Evolutionary conservation across 2,113 vertebrate genomes (phyloP).

Genomic region (Thamnaconus septentrionalis): DNA sequence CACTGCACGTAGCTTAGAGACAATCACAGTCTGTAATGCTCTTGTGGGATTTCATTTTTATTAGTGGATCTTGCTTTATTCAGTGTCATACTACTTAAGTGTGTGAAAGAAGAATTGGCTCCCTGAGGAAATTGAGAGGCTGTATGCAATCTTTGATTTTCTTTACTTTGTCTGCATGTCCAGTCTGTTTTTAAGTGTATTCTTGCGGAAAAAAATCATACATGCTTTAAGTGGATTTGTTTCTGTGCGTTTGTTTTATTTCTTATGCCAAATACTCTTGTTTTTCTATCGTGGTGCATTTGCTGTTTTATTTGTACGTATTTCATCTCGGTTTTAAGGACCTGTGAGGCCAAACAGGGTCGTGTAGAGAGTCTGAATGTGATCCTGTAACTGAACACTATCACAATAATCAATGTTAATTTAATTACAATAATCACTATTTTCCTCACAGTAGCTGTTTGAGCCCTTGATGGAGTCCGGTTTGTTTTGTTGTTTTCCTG

Average conservation of each 20-base stretch:
- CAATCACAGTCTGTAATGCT: slow-evolving; percentile 40
- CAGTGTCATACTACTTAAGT: slow-evolving; percentile 11
- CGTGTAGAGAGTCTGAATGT: slow-evolving; percentile 33
- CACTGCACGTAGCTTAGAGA: slow-evolving; percentile 33
- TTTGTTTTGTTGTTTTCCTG: slow-evolving; percentile 42
- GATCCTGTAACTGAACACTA: slow-evolving; percentile 23
- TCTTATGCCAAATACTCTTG: slow-evolving; percentile 37
- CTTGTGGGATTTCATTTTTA: neutral
- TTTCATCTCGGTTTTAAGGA: slow-evolving; percentile 47
- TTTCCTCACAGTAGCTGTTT: slow-evolving; percentile 19
- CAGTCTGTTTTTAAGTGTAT: slow-evolving; percentile 13
- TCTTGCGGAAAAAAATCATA: slow-evolving; percentile 6
- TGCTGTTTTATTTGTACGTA: neutral
- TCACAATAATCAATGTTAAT: slow-evolving; percentile 26
- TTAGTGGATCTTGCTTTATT: neutral
- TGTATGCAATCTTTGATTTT: slow-evolving; percentile 28
- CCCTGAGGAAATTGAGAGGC: neutral
- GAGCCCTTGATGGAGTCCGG: slow-evolving; percentile 43
- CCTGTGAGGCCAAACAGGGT: slow-evolving; percentile 20
- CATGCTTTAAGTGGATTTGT: slow-evolving; percentile 20
- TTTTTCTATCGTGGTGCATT: too few species aligned
- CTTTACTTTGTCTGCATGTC: slow-evolving; percentile 31
- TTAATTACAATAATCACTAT: slow-evolving; percentile 34
- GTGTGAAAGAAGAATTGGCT: neutral
- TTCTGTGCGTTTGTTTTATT: slow-evolving; percentile 19